Base-by-base conservation (phyloP, 2,113 vertebrate species). In the Toxotes chatareus region DNA sequence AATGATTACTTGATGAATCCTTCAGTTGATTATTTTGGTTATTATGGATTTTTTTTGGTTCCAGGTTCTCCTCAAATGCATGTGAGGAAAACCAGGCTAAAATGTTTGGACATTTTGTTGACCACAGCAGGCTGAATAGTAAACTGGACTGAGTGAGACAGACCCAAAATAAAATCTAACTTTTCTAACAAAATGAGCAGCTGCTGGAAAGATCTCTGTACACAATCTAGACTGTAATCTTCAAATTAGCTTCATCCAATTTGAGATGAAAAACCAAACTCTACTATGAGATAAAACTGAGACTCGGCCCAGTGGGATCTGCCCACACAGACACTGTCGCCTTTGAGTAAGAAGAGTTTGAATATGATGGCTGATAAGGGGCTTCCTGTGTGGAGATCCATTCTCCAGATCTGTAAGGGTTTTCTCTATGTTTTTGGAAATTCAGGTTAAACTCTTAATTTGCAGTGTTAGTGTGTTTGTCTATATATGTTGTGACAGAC, bases 221-320 rank as follows among this genome's bases (percentile, higher is more conserved):
- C 4, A 67, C 10, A 63, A 44, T 71, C 49, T 70, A 32, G 67
- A 44, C 32, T 60, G 47, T 65, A 71, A 55, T 67, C 27, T 69
- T 64, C 60, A n/a, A 31, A 40, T 34, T 21, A 73, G 27, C 56
- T 9, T 7, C 27, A 27, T 32, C 34, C 23, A 34, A 55, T 5
- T 40, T 72, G 32, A 64, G 53, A 81, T 11, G 44, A 64, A 42
- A 59, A 73, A 44, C 3, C 17, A 53, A 63, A 44, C 44, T 38
- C 32, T 38, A 7, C 34, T 17, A 49, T 5, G 8, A 16, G 16
- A 49, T 17, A 17, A 49, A 21, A 13, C 27, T 27, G 27, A 27
- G 27, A 27, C 27, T 27, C 27, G 27, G 27, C 27, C 27, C 27
- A 27, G 27, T 27, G 27, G 27, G 27, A 27, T 27, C 27, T 27